Percentiles rank a stretch among this genome's conserved stretches.
These are phyloP conservation scores for Bursaphelenchus mucronatus DNA, from an alignment of 1,140 invertebrate genomes.

Conservation along the genomic window DNA sequence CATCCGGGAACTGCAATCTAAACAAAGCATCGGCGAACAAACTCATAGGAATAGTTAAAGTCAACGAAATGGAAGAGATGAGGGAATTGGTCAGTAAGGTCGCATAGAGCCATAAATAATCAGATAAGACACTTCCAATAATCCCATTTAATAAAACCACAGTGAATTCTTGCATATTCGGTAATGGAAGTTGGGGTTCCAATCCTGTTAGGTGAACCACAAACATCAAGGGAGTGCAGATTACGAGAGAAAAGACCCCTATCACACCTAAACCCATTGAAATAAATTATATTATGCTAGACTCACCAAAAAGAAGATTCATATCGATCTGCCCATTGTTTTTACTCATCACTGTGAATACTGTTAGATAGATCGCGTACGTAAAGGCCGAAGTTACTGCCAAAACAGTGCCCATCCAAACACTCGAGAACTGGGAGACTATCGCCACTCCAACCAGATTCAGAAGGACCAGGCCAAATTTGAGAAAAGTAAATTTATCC, in stretches of 20 bases:
- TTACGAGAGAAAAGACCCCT: conserved; percentile 41
- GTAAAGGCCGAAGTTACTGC: conserved; percentile 38
- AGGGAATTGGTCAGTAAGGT: conserved; percentile 38
- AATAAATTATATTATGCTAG: not conserved
- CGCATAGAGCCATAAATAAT: conserved; percentile 48
- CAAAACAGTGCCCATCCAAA: conserved; percentile 32
- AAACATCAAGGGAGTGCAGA: conserved; percentile 44
- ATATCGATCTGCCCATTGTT: conserved; percentile 37
- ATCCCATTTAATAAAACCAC: conserved; percentile 39
- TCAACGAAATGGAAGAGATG: conserved; percentile 39
- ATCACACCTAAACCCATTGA: conserved; percentile 27
- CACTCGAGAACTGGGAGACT: conserved; percentile 36
- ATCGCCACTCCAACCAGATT: conserved; percentile 27
- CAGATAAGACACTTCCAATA: conserved; percentile 42
- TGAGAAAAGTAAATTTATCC: conserved; percentile 30
- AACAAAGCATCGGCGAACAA: conserved; percentile 44
- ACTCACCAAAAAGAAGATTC: conserved; percentile 37
- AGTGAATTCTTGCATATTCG: conserved; percentile 26
- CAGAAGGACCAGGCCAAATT: conserved; percentile 1
- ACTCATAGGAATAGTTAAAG: conserved; percentile 40
- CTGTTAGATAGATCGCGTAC: conserved; percentile 40
- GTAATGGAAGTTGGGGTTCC: conserved; percentile 40
- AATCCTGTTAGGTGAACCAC: conserved; percentile 31
- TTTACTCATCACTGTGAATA: conserved; percentile 26
- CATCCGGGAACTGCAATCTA: conserved; percentile 28